phyloP scores from a whole-genome alignment of 2,888 invertebrate genomes.

The Tiliacea citrago region DNA sequence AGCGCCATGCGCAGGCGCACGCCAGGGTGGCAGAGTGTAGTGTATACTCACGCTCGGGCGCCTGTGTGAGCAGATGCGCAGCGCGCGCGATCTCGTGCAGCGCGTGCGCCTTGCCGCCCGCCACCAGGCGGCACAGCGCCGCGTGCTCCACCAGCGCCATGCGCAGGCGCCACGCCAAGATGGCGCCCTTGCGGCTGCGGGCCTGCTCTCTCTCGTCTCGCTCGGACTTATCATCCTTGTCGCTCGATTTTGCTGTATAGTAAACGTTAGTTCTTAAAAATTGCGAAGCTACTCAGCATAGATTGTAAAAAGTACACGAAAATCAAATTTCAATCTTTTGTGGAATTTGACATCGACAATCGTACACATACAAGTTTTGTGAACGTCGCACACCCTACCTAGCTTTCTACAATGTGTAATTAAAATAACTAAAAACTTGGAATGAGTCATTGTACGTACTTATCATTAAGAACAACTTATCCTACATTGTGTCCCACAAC shows the following conservation, averaged over 20 bases:
- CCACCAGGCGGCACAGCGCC: conserved; percentile 98
- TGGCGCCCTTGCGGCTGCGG: conserved; percentile 91
- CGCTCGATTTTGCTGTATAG: conserved; percentile 43
- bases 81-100: conserved; percentile 93
- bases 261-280: not conserved
- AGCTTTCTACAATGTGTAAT: not conserved
- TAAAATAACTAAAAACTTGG: not conserved
- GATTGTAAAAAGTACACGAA: not conserved
- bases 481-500: not conserved
- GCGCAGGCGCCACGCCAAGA: conserved; percentile 96
- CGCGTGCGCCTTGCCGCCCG: conserved; percentile 98
- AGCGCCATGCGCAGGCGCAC: conserved; percentile 98
- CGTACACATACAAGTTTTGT: too few species aligned
- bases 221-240: conserved; percentile 82
- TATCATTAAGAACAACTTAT: not conserved
- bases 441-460: not conserved
- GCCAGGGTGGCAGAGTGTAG: conserved; percentile 88
- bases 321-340: not conserved
- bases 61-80: conserved; percentile 67
- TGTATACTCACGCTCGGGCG: conserved; percentile 78
- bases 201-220: conserved; percentile 90
- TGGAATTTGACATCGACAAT: too few species aligned
- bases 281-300: not conserved
- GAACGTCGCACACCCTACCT: not conserved
- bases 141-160: conserved; percentile 98